A percentile compares a stretch with the other conserved stretches of the same genome.
Conservation (phyloP, 2,888 invertebrate species). For the Drosophila crucigera region DNA sequence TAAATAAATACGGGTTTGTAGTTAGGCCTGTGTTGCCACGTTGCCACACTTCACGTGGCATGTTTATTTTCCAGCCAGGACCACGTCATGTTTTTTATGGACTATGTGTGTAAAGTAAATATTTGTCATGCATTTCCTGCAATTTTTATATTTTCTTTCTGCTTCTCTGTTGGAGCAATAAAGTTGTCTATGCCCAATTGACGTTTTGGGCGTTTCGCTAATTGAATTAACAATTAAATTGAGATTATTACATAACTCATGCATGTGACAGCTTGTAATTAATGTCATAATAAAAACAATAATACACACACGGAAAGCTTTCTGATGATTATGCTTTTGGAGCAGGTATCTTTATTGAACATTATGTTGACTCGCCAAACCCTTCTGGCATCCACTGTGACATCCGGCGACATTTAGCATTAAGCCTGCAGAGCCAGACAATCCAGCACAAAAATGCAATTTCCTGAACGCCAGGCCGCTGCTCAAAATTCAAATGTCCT, state of each 20-base stretch:
- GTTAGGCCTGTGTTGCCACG: constrained; percentile 33
- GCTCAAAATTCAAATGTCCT: constrained; percentile 34
- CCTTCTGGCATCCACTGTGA: constrained; percentile 3
- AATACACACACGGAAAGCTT: background rate
- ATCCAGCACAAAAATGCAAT: constrained; percentile 68
- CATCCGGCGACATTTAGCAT: constrained; percentile 28
- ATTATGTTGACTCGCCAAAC: constrained; percentile 17
- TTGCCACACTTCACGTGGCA: constrained; percentile 40
- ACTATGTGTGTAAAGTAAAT: constrained; percentile 47
- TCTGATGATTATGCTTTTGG: background rate
- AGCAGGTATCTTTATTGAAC: constrained; percentile 16
- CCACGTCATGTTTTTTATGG: constrained; percentile 58
- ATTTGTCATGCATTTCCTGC: constrained; percentile 39
- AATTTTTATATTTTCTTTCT: constrained; percentile 9
- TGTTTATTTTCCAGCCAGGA: constrained; percentile 61
- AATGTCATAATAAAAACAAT: constrained; percentile 43
- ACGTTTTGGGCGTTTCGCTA: constrained; percentile 49
- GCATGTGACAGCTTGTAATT: constrained; percentile 54
- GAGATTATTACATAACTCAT: constrained; percentile 70
- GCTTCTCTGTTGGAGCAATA: background rate
- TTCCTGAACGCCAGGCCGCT: constrained; percentile 55
- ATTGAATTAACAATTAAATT: constrained; percentile 75
- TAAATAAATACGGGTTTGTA: constrained; percentile 1
- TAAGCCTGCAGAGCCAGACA: constrained; percentile 30
- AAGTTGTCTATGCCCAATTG: constrained; percentile 29